Conservation (phyloP, 2,113 vertebrate species). For the Dipodomys stephensi region DNA sequence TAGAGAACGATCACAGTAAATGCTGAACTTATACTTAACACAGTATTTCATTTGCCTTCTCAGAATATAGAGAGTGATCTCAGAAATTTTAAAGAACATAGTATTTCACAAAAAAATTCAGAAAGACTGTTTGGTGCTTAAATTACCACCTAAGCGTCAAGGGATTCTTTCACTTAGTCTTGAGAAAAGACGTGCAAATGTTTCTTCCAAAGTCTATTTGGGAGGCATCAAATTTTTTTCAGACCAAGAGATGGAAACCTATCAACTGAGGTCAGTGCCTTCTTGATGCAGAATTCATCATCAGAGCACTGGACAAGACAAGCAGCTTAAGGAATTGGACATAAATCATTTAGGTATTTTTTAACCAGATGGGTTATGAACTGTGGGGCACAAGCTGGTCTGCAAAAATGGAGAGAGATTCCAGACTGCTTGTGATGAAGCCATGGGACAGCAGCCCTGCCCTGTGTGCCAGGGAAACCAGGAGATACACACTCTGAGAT, state of each 20-base stretch:
- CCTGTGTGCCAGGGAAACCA: background rate
- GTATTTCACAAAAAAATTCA: constrained; percentile 62
- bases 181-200: constrained; percentile 50
- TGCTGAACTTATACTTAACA: constrained; percentile 49
- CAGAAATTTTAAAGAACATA: constrained; percentile 57
- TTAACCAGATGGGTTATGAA: background rate
- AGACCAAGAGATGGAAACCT: constrained; percentile 55
- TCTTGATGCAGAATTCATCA: background rate
- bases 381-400: background rate
- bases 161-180: constrained; percentile 69
- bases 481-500: background rate
- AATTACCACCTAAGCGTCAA: constrained; percentile 51
- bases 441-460: background rate
- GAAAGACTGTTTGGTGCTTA: constrained; percentile 31
- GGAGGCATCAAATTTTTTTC: constrained; percentile 53
- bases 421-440: background rate
- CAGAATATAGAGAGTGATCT: constrained; percentile 37
- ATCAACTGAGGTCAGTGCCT: constrained; percentile 62
- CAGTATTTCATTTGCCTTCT: constrained; percentile 5
- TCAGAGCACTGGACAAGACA: background rate
- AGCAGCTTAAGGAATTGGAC: constrained; percentile 4
- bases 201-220: constrained; percentile 53
- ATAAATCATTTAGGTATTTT: background rate
- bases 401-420: background rate
- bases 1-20: background rate